A percentile compares a stretch with the other conserved stretches of the same genome.
phyloP scores from a whole-genome alignment of 2,113 vertebrate genomes.

The Lamprotornis superbus region DNA sequence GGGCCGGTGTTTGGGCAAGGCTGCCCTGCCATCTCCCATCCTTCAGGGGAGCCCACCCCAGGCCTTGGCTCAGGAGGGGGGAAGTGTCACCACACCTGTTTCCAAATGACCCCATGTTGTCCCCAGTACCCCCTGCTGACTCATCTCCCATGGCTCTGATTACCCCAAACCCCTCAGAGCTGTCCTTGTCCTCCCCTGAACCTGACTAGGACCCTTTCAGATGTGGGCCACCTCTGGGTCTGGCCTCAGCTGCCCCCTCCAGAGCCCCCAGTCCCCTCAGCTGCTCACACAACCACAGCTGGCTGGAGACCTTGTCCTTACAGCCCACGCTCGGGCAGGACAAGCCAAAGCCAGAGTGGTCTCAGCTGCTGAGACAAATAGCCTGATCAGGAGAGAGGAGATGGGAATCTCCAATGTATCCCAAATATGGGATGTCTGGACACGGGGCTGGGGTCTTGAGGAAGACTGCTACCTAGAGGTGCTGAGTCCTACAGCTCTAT shows the following conservation, averaged over 20 bases:
- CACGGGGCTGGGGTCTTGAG: neutral
- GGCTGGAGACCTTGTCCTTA: no score
- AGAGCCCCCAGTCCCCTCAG: no score
- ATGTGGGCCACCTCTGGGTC: no score
- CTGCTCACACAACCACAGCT: no score
- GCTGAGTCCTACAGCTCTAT: no score
- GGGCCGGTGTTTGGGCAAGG: fast-evolving
- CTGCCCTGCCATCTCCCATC: fast-evolving
- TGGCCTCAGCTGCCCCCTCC: no score
- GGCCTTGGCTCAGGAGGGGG: neutral
- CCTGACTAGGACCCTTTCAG: no score
- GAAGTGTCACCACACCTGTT: neutral
- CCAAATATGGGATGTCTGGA: neutral
- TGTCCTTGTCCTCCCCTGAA: no score
- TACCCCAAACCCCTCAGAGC: neutral
- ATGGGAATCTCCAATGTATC: neutral
- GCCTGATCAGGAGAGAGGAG: no score
- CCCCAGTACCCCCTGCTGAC: neutral
- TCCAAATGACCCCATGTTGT: neutral
- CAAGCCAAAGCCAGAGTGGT: no score
- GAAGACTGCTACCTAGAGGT: neutral
- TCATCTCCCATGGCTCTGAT: neutral
- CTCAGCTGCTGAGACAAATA: no score
- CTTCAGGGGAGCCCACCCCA: fast-evolving
- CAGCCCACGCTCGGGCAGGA: no score